Base-by-base conservation (phyloP, 2,797 vertebrate genomes). In the Ctenosaura bakeri region DNA sequence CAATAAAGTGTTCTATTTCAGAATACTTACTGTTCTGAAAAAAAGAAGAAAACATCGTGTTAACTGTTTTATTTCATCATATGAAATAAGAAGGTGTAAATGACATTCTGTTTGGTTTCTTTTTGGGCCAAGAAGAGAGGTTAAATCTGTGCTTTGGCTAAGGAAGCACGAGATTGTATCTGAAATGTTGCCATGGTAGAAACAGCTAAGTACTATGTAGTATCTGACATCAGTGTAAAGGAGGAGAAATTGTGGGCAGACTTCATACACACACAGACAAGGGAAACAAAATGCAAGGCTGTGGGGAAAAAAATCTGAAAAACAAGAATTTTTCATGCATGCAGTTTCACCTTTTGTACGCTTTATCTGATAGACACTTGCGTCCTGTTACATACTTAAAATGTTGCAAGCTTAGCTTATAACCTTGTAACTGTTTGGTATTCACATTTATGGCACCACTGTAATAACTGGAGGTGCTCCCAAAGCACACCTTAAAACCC, bases 1-100 rank as follows among this genome's bases (percentile, higher is more conserved):
- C 94, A 96, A 96, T 96, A 96, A 96, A 96, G 69, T 89, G 35
- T 89, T 90, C 94, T 18, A 92, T 95, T 95, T 93, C 77, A 91
- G 88, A 95, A 92, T 77, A 62, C 32, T 54, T 64, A n/a, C 24
- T 14, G 18, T 88, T 77, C 80, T 66, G 32, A 80, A 89, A 86
- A 77, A 93, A 81, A 85, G 90, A 89, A 32, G 66, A 64, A 64
- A 13, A 1, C 18, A 79, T 35, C 42, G 69, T 90, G 14, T 59
- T 81, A 46, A 32, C 46, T 46, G 20, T 54, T 81, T 54, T 64
- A 35, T 64, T 82, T 35, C 22, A 50, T 85, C 59, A 77, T 77
- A 35, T 38, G 71, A 83, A 90, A 87, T 86, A 12, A 86, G 73
- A 90, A 84, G 81, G 13, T 9, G 4, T 38, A 18, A 56, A 82